Evolutionary conservation across 2,888 invertebrate genomes (phyloP), one percentile per base, ranked within the genome.

Genomic region (Idaea dimidiata): DNA sequence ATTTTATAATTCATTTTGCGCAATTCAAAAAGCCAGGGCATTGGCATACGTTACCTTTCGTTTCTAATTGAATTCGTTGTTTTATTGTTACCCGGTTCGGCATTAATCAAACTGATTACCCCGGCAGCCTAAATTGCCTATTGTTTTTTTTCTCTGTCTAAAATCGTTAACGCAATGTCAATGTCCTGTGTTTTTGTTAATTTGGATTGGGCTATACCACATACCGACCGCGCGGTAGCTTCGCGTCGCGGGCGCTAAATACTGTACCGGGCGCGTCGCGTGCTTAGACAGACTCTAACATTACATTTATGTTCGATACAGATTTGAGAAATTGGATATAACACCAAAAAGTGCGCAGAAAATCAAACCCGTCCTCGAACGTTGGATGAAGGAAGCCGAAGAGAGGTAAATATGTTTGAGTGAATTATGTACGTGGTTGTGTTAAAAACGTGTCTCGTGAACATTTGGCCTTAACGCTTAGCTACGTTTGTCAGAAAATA

Each of bases 271-370:
- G 43, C 43, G 43, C 82, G 86, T 84, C 80, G 81, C 87, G 87
- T 82, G 86, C 84, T 80, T 83, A 84, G 83, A 80, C 78, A 81
- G 77, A 84, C 77, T 91, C 90, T 92, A 91, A 89, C 89, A 88
- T 86, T 82, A 85, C 78, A 81, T 91, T 91, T 85, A 88, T 93
- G 89, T 93, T 93, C 88, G 88, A 93, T 93, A 86, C 93, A 98
- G 98, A 96, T 99, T 99, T 95, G 99, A 99, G 94, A 99, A 99
- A 94, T 94, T 99, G 93, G 99, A 99, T 94, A 99, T 99, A 83
- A 99, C 99, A 83, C 99, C 99, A 86, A 99, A 99, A 94, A 99
- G 99, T 94, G 99, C 99, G 82, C 98, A 98, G 94, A 99, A 99
- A 95, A 99, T 99, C 88, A 99, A 99, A 93, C 99, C 99, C 76